Evolutionary conservation across 2,113 vertebrate species (phyloP).

Genomic region (Myrmecophaga tridactyla): DNA sequence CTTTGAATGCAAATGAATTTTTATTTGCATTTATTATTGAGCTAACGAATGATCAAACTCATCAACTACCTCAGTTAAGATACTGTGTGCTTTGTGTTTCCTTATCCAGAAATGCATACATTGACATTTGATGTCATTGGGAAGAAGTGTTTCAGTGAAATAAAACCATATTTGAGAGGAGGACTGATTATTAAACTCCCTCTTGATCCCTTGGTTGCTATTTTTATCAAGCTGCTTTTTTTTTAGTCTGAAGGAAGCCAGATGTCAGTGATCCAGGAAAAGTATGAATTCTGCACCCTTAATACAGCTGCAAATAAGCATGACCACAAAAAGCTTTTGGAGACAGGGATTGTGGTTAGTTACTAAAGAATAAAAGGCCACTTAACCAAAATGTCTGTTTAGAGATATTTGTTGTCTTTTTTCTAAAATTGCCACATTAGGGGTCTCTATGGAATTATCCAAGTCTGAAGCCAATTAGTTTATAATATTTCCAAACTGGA

Average conservation of each 20-base stretch:
- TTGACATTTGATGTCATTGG: slow-evolving; percentile 69
- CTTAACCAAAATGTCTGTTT: slow-evolving; percentile 33
- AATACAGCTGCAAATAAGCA: neutral
- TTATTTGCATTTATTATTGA: slow-evolving; percentile 79
- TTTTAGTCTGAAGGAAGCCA: slow-evolving; percentile 56
- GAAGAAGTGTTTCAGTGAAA: slow-evolving; percentile 71
- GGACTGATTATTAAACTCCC: slow-evolving; percentile 54
- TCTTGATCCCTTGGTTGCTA: slow-evolving; percentile 53
- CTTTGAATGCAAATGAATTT: slow-evolving; percentile 72
- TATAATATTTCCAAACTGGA: slow-evolving; percentile 24
- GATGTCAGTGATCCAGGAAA: slow-evolving; percentile 57
- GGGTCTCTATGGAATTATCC: slow-evolving; percentile 19
- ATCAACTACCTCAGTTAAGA: slow-evolving; percentile 76
- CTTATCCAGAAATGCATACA: slow-evolving; percentile 71
- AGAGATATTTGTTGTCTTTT: neutral
- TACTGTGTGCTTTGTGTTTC: slow-evolving; percentile 76
- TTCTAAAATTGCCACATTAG: slow-evolving; percentile 4
- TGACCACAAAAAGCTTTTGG: neutral
- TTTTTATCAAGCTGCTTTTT: slow-evolving; percentile 66
- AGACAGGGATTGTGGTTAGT: slow-evolving; percentile 43
- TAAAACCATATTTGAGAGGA: slow-evolving; percentile 56
- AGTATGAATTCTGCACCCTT: neutral
- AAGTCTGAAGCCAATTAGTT: slow-evolving; percentile 47
- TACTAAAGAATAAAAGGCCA: slow-evolving; percentile 13
- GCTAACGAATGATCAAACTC: slow-evolving; percentile 74